These are phyloP conservation scores for Brachylomia viminalis DNA, from an alignment of 2,888 invertebrate species.

Conservation along the genomic window DNA sequence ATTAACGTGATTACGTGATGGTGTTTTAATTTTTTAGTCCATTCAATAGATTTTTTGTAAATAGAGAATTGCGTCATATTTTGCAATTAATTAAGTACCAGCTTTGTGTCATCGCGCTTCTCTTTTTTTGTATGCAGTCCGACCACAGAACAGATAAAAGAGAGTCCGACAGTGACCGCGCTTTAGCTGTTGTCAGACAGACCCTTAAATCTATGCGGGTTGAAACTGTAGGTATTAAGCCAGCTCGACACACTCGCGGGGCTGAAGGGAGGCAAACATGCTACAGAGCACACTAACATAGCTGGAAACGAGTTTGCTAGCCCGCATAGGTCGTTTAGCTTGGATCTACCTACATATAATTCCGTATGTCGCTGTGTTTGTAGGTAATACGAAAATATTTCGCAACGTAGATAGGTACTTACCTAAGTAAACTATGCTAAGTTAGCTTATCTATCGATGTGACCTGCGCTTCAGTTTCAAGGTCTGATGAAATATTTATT, in stretches of 20 bases:
- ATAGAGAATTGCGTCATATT: too few relatives aligned
- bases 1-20: too few relatives aligned
- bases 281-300: not conserved
- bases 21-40: too few relatives aligned
- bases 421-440: constrained; percentile 2
- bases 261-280: not conserved
- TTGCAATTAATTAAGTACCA: too few relatives aligned
- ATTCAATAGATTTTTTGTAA: too few relatives aligned
- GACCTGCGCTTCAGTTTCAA: constrained; percentile 11
- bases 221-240: not conserved
- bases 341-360: too few relatives aligned
- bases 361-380: not conserved
- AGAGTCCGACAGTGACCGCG: too few relatives aligned
- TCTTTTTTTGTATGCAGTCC: too few relatives aligned
- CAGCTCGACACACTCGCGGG: not conserved
- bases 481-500: constrained; percentile 46
- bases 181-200: too few relatives aligned
- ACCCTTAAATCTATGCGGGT: not conserved
- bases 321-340: not conserved
- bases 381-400: not conserved
- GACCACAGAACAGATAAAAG: too few relatives aligned
- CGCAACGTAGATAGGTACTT: not conserved
- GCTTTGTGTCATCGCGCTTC: too few relatives aligned
- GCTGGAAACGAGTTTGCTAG: not conserved
- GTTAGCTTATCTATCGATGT: constrained; percentile 24